Evolutionary conservation across 2,797 vertebrate genomes (phyloP), one percentile per base, ranked within the genome.

Genomic region (Tenualosa ilisha): DNA sequence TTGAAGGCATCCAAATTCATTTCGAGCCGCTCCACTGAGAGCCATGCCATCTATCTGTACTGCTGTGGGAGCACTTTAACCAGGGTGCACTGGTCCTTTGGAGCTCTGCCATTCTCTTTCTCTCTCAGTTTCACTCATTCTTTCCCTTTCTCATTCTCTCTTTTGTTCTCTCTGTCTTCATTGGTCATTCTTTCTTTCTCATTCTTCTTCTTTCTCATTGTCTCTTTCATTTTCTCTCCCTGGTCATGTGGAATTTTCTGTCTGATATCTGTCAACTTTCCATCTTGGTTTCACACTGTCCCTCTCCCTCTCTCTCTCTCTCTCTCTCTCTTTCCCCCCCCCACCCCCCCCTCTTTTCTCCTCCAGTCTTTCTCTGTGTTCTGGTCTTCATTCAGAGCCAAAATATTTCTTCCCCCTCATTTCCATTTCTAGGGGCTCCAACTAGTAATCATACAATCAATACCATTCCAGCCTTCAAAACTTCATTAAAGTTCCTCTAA

Each of bases 1-100:
- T 81, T 81, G 40, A 85, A 81, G 54, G 20, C 24, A 13, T 68
- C 54, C 31, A 82, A 40, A 79, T 72, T 37, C 43, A 84, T 85
- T 61, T 68, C 59, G 53, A 24, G 56, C 81, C 11, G 63, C 11
- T 46, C 17, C 59, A 65, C 56, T 37, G 56, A 56, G 13, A 75
- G 11, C 50, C 72, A 81, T 46, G 81, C 81, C 31, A 81, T 65
- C 81, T 68, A 79, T 79, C 50, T 51, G 50, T 6, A 1, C 50
- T 40, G 65, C 15, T 46, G 17, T 46, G 72, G 72, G 72, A 46
- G 72, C 72, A 79, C 72, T 79, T 79, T 46, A 46, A 46, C 72
- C 72, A 79, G 17, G 40, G 15, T n/a, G 20, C 37, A 43, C 37
- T 46, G 11, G 11, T 37, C n/a, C 65, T 37, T 5, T 37, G 13